Conservation (phyloP, 2,888 invertebrate species). For the Metalampra italica region DNA sequence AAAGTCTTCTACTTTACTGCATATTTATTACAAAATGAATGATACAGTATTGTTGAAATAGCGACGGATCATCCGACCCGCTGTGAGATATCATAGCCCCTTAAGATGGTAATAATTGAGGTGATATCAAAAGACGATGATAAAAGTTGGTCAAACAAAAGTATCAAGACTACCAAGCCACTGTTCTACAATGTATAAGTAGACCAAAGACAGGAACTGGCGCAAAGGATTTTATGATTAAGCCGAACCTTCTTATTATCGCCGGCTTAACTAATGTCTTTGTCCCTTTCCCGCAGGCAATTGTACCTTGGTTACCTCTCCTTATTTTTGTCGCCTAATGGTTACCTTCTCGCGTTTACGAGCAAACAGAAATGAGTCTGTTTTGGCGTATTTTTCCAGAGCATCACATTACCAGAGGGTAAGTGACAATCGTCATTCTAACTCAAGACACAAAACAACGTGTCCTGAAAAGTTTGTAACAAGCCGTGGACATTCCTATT, state of each 20-base stretch:
- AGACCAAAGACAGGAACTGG: conserved; percentile 13
- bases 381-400: background rate
- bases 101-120: no score
- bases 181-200: background rate
- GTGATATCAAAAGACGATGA: no score
- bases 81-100: no score
- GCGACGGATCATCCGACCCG: no score
- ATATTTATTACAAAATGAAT: no score
- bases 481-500: no score
- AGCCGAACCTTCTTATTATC: conserved; percentile 26
- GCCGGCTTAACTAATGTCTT: conserved; percentile 23
- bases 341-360: background rate
- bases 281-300: conserved; percentile 16
- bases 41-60: no score
- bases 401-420: no score
- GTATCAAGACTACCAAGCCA: background rate
- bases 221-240: conserved; percentile 31
- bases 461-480: no score
- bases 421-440: no score
- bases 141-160: background rate
- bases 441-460: no score
- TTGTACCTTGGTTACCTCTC: conserved; percentile 9
- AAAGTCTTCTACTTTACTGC: no score
- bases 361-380: background rate
- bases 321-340: conserved; percentile 11